Base-by-base conservation (phyloP, 2,888 invertebrate genomes). In the Temnothorax unifasciatus region DNA sequence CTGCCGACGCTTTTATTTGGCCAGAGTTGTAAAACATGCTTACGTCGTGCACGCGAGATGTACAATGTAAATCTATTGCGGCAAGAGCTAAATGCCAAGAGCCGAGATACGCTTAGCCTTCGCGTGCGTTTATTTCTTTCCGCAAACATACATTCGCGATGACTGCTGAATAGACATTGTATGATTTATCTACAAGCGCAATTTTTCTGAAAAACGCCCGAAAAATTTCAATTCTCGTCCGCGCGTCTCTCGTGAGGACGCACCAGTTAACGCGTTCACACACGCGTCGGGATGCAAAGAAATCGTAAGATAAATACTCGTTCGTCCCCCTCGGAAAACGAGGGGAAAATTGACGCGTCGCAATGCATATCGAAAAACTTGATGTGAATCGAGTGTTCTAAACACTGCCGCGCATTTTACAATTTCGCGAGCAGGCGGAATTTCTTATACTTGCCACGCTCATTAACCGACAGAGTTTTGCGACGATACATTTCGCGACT, bases 31-130 rank as follows among this genome's bases (percentile, higher is more conserved):
- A 73, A 73, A 81, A 81, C 47, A 59, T 47, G 74, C 71, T 73
- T 59, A 54, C 47, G 74, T 59, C 59, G 29, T 3, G 59, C 73
- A 50, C 38, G 47, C 47, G 74, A 71, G 57, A 71, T 18, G 18
- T 34, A 57, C 69, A 66, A 79, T 81, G 25, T 81, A 81, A 73
- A 73, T 81, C 44, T 81, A 81, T 73, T 47, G 59, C 44, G 57
- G 73, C 21, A 38, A n/a, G 74, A 50, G 34, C 73, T 59, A 79
- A 59, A 47, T 47, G 57, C 47, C 66, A 66, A 44, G 25, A 59
- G 25, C 34, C 44, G 52, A 52, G 52, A 25, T 21, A 25, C 38
- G 38, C 34, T 71, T 69, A 44, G 44, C 15, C 11, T 25, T 63
- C 50, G 61, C 59, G 25, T n/a, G 34, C 34, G 25, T 73, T 73